Base-by-base conservation (phyloP, 2,797 vertebrate genomes). In the Apogon hyalosoma region DNA sequence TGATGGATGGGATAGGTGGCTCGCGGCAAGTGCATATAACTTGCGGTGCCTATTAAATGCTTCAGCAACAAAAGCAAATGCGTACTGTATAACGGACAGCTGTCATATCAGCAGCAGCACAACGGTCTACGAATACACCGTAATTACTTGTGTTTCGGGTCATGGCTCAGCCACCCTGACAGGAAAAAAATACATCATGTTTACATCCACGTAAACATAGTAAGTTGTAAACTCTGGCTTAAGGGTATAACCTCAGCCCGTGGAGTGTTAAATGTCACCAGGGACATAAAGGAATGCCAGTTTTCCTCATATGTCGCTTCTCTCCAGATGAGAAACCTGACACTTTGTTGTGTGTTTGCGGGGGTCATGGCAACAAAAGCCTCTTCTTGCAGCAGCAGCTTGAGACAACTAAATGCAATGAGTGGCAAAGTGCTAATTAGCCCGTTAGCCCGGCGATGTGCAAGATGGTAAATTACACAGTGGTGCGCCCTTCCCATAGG, bases 361-460 rank as follows among this genome's bases (percentile, higher is more conserved):
- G 75, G 68, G 60, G 70, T 79, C 89, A 84, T 91, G 78, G 76
- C 73, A 89, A 88, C 88, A 36, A 47, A 67, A 58, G 15, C 53
- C 51, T 77, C 66, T 15, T 52, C 66, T 15, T 52, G 71, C 42
- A 52, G 64, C 40, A n/a, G 38, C 53, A 75, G 54, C 65, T 46
- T 45, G 48, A 63, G 49, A 28, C 47, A 53, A 81, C 75, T 64
- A 52, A 64, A 58, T 54, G 76, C 58, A 58, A 61, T 79, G 67
- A 85, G 70, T 19, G 10, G 39, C 4, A n/a, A 38, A 10, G 59
- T 6, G 64, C 67, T 88, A 88, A 90, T 90, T 82, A 84, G 62
- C 48, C 57, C 1, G 75, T 73, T 77, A 69, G 39, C 24, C 11
- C 11, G 53, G 63, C 73, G 63, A 83, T 55, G 68, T 67, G 63